Evolutionary conservation across 2,797 vertebrate species (phyloP), one percentile per base, ranked within the genome.

Genomic region (Threskiornis aethiopicus): DNA sequence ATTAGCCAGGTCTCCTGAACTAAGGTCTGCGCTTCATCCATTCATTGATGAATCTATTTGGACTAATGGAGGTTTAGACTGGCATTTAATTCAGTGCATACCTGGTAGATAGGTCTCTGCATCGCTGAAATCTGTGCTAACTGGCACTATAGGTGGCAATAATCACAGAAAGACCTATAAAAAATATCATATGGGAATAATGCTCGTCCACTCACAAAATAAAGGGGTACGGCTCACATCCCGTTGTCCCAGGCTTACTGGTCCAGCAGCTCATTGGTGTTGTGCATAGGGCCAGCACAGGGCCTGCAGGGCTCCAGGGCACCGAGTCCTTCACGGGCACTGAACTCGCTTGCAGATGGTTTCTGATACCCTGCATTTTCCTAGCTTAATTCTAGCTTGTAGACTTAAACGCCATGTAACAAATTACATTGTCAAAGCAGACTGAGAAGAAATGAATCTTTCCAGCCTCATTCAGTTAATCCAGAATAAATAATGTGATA

Each of bases 371-470:
- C 31, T 90, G 31, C 25, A 10, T 52, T 93, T 92, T 65, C 44
- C 54, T 46, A n/a, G 61, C 57, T 93, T 79, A 88, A 79, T 90
- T 93, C 46, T 64, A 72, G 76, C 51, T 91, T 78, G 69, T 65
- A 91, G 69, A 79, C 91, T 84, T 91, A 95, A 93, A 66, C 1
- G 4, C 80, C 51, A 22, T 1, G 0, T 91, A 95, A 94, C 79
- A 91, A 93, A 96, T 95, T 72, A 70, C 83, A 28, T 52, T 94
- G 91, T 94, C 96, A 97, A 88, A 95, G 77, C 51, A 57, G 51
- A 81, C 93, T 84, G 80, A 92, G 73, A 87, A 96, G 84, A 90
- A 96, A 96, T 94, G 28, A 95, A 88, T 94, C 90, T 93, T 96
- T 75, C 59, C 90, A 86, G 46, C 41, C 46, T 87, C 81, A 13